Evolutionary conservation across 1,140 invertebrate genomes (phyloP), one percentile per base, ranked within the genome.

Genomic region (Cotesia glomerata): DNA sequence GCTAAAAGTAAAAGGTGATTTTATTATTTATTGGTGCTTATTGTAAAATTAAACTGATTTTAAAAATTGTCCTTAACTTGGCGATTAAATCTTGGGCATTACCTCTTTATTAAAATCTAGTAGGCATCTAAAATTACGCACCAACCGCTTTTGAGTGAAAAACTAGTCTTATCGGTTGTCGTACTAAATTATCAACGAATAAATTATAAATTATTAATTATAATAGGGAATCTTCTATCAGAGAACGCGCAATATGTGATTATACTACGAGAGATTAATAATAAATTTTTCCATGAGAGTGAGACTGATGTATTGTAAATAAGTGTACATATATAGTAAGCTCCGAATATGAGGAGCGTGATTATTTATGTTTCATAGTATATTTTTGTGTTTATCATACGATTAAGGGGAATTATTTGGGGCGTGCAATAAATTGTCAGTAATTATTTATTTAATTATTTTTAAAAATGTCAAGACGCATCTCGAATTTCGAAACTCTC

Each of bases 301-400:
- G 70, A 66, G 62, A 72, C 70, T 66, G 63, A 72, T 59, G 63
- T 49, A 72, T 71, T 66, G 54, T 49, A 71, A 71, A 65, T 35
- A 72, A 54, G 34, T 65, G 62, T 72, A 66, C 14, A 72, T 72
- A 72, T 72, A 72, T 72, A 65, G 52, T 54, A n/a, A 39, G 18
- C 7, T 16, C 26, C 51, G 26, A 35, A 11, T 39, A 18, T 13
- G 16, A 51, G n/a, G 45, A n/a, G 34, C 13, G 52, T 13, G 8
- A 16, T 69, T 51, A 39, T 51, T 70, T 61, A 70, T 32, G 49
- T 72, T 72, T 72, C 9, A 72, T 59, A 72, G 63, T 72, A 71
- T 71, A 70, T 59, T 69, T 69, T 69, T 74, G 34, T 68, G 64
- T 73, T 68, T 32, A 62, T 56, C 8, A 61, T 59, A 65, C 35